Conservation (phyloP, 1,140 invertebrate genomes). For the Drosophila ananassae region DNA sequence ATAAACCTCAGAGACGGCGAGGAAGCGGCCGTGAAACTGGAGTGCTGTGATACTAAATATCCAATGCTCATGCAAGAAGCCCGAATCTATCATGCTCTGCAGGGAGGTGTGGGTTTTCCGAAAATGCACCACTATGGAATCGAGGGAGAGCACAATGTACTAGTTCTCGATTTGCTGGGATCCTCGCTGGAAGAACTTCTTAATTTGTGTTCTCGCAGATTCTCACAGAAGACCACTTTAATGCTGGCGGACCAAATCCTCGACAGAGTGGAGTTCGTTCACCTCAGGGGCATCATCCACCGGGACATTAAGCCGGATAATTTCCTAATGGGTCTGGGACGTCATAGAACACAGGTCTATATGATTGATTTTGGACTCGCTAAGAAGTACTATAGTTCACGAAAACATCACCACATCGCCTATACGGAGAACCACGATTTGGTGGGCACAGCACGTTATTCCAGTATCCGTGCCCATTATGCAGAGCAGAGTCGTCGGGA, state of each 20-base stretch:
- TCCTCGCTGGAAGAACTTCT: constrained; percentile 97
- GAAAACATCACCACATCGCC: constrained; percentile 91
- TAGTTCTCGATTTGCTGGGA: constrained; percentile 96
- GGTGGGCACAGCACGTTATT: constrained; percentile 96
- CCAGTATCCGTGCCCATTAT: constrained; percentile 96
- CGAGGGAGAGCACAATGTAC: constrained; percentile 93
- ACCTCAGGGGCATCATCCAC: constrained; percentile 96
- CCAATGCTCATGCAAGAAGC: constrained; percentile 96
- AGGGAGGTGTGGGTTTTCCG: constrained; percentile 95
- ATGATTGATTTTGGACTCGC: constrained; percentile 97
- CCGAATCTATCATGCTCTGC: constrained; percentile 94
- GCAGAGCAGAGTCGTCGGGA: constrained; percentile 94
- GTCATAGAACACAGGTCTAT: constrained; percentile 95
- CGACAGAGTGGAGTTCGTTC: constrained; percentile 93
- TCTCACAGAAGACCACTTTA: constrained; percentile 96
- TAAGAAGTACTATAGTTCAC: constrained; percentile 94
- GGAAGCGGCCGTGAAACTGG: constrained; percentile 97
- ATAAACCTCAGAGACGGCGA: constrained; percentile 95
- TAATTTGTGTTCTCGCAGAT: constrained; percentile 95
- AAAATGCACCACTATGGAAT: constrained; percentile 92
- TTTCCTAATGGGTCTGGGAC: constrained; percentile 97
- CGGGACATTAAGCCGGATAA: constrained; percentile 97
- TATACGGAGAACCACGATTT: constrained; percentile 97
- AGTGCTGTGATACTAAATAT: constrained; percentile 93
- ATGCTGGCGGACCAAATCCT: constrained; percentile 97